These are phyloP conservation scores for Sebastes oblongus DNA, from an alignment of 2,797 vertebrate genomes.

Conservation along the genomic window DNA sequence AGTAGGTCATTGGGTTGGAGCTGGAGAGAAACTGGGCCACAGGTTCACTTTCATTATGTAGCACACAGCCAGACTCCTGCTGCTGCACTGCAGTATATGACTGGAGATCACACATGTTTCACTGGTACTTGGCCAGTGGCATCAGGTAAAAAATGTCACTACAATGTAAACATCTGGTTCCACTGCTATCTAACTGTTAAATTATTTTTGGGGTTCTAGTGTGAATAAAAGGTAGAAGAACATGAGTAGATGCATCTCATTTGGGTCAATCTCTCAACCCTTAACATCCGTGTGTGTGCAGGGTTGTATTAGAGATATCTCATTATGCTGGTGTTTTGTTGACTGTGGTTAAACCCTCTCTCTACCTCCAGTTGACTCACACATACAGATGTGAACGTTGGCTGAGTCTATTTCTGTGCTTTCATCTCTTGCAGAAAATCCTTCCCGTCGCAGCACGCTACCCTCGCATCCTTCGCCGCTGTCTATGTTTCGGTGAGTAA, in stretches of 20 bases:
- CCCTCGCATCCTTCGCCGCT: slow-evolving; percentile 95
- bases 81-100: neutral
- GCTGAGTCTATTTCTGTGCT: slow-evolving; percentile 36
- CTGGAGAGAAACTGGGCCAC: slow-evolving; percentile 50
- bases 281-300: neutral
- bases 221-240: neutral
- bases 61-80: neutral
- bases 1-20: slow-evolving; percentile 62
- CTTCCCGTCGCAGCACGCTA: slow-evolving; percentile 98
- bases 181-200: neutral
- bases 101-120: neutral
- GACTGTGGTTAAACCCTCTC: neutral
- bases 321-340: neutral
- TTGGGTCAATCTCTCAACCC: neutral
- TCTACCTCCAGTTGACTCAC: slow-evolving; percentile 8
- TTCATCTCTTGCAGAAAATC: slow-evolving; percentile 91
- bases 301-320: neutral
- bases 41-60: slow-evolving; percentile 43
- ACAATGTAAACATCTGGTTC: neutral
- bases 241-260: neutral
- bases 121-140: neutral
- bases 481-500: slow-evolving; percentile 98
- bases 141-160: neutral
- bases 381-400: neutral
- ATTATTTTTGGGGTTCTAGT: neutral